A percentile compares a stretch with the other conserved stretches of the same genome.
phyloP scores from a whole-genome alignment of 2,113 vertebrate species.

The Coryphaenoides rupestris region DNA sequence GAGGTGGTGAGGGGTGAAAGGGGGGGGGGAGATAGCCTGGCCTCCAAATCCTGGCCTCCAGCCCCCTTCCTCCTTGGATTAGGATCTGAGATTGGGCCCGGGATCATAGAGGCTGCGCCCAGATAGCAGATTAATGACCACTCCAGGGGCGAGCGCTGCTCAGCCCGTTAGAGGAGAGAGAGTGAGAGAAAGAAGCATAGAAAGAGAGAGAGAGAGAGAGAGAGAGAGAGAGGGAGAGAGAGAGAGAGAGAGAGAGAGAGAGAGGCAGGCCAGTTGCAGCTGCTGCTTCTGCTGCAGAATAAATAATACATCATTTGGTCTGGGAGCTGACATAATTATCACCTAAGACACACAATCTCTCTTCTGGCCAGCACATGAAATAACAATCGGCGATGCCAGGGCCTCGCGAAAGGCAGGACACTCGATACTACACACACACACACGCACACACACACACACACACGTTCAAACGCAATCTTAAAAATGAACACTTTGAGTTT shows the following conservation, averaged over 20 bases:
- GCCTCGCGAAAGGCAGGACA: background rate
- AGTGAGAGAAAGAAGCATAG: conserved; percentile 62
- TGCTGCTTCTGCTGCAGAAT: conserved; percentile 67
- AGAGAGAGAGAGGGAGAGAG: conserved; percentile 34
- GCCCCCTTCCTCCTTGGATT: conserved; percentile 78
- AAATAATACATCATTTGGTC: conserved; percentile 78
- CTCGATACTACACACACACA: conserved; percentile 28
- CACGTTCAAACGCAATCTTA: background rate
- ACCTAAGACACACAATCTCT: conserved; percentile 57
- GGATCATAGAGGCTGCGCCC: conserved; percentile 72
- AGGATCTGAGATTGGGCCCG: conserved; percentile 77
- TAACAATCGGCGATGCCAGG: conserved; percentile 37
- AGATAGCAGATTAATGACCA: conserved; percentile 78
- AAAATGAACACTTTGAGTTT: background rate
- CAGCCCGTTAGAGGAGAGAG: too few species aligned
- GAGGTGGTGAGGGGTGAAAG: background rate
- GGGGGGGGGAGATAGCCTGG: conserved; percentile 62
- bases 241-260: conserved; percentile 37
- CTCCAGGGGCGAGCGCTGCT: conserved; percentile 73
- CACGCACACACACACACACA: conserved; percentile 14
- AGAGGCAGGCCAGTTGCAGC: too few species aligned
- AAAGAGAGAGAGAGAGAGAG: conserved; percentile 45
- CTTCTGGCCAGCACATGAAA: conserved; percentile 50
- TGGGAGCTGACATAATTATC: conserved; percentile 74
- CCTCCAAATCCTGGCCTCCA: conserved; percentile 76